Conservation (phyloP, 2,888 invertebrate genomes). For the Euzophera pinguis region DNA sequence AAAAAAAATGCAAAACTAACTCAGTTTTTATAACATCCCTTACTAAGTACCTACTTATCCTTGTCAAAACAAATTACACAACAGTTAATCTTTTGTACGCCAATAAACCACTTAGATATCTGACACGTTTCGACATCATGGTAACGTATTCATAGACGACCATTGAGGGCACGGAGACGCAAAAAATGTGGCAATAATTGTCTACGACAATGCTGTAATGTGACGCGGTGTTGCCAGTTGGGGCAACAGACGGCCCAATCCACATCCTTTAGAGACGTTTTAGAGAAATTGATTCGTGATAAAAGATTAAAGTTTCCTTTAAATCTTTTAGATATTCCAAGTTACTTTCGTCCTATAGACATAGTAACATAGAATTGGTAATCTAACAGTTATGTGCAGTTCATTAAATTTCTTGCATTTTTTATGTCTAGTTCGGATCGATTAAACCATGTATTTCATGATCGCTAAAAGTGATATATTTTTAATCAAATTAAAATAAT, state of each 20-base stretch:
- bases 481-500: no score
- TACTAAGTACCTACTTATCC: background rate
- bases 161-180: slow-evolving; percentile 33
- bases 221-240: slow-evolving; percentile 25
- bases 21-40: background rate
- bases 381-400: no score
- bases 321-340: no score
- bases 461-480: no score
- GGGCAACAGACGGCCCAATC: slow-evolving; percentile 10
- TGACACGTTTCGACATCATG: background rate
- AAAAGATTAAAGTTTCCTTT: no score
- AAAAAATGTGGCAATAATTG: slow-evolving; percentile 52
- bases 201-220: slow-evolving; percentile 29
- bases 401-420: no score
- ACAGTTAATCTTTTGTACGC: background rate
- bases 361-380: no score
- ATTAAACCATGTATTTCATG: no score
- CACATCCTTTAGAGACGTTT: slow-evolving; percentile 15
- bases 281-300: background rate
- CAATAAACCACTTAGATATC: slow-evolving; percentile 6
- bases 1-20: background rate
- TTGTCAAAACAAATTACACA: slow-evolving; percentile 7
- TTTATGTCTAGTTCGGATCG: no score
- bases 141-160: slow-evolving; percentile 2
- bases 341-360: no score